Conservation (phyloP, 2,888 invertebrate species). For the Sinohyriopsis cumingii region DNA sequence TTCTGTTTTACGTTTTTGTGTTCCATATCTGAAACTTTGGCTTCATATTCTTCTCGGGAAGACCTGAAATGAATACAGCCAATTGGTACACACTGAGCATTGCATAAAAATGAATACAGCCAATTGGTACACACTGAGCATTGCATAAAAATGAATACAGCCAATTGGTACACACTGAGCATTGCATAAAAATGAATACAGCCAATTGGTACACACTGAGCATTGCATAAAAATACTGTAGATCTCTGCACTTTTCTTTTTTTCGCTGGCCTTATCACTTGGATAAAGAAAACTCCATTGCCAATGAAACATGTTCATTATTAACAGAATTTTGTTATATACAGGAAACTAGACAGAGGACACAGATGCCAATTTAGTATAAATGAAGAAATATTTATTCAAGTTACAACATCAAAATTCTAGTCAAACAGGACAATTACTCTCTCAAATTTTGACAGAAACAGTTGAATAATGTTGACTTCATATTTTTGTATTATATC, state of each 20-base stretch:
- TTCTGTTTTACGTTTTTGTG: background rate
- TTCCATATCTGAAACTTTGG: constrained; percentile 2
- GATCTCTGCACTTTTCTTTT: too few species aligned
- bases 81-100: background rate
- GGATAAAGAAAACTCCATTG: too few species aligned
- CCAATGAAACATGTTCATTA: background rate
- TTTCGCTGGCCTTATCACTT: background rate
- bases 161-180: background rate
- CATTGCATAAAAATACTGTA: too few species aligned
- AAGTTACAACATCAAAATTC: too few species aligned
- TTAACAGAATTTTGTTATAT: background rate
- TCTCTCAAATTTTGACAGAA: too few species aligned
- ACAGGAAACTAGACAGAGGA: background rate
- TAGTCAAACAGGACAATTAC: too few species aligned
- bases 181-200: background rate
- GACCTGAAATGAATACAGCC: constrained; percentile 2
- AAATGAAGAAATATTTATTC: too few species aligned
- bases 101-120: background rate
- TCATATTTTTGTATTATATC: too few species aligned
- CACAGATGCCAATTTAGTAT: too few species aligned
- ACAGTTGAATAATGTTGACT: too few species aligned
- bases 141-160: background rate
- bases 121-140: background rate
- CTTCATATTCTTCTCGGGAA: constrained; percentile 1
- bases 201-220: background rate